Evolutionary conservation across 2,113 vertebrate species (phyloP), one percentile per base, ranked within the genome.

Genomic region (Cinclus mexicanus): DNA sequence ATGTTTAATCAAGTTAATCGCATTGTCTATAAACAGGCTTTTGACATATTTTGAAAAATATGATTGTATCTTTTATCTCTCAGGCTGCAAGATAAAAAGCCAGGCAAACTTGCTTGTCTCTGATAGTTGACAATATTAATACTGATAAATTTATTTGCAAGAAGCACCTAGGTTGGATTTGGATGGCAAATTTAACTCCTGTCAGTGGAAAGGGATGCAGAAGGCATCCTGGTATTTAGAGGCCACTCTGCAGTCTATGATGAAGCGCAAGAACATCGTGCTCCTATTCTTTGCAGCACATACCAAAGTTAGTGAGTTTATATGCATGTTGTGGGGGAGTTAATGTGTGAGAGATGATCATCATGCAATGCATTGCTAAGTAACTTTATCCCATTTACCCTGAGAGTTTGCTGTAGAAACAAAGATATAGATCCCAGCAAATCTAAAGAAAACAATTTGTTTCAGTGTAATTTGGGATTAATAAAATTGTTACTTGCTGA

Each of bases 401-500:
- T 76, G 60, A 83, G 39, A 88, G 53, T 92, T 95, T 81, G 23
- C 47, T 78, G 79, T 76, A 87, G 91, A 97, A 87, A 96, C 35
- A 7, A 83, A 93, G 39, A 92, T 87, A 90, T 83, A 91, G 93
- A 95, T 68, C 23, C 37, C 33, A 44, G 35, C 10, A 90, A 95
- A 96, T 68, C n/a, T 76, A 83, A 64, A 59, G 22, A 64, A 87
- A 91, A 93, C 90, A 94, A 83, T 70, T 49, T 92, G 69, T 20
- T 56, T 39, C 22, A 72, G 25, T 35, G 89, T 92, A 89, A 83
- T 89, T 92, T 90, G 18, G 15, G 11, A 94, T 95, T 91, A 35
- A 87, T 87, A 91, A 70, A 8, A n/a, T 85, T 50, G 12, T 52
- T 93, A 74, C 87, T 90, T 92, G 53, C 18, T 42, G 7, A 76